Percentiles rank a stretch among this genome's conserved stretches.
Evolutionary conservation across 37 sponge, comb jelly and placozoan species (phyloP).

Genomic region (Halichondria panicea): DNA sequence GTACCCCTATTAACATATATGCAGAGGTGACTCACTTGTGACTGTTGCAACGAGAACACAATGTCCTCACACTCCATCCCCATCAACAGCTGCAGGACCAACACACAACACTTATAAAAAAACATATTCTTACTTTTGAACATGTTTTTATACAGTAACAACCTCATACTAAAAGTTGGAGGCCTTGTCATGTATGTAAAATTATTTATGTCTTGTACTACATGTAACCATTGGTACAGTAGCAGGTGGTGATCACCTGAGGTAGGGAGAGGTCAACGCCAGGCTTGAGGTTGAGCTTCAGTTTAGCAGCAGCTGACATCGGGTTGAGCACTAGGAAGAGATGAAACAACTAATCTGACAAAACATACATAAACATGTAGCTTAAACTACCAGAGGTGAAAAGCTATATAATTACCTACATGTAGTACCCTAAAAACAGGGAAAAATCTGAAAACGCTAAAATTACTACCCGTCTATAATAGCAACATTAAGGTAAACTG

Average conservation of each 20-base stretch:
- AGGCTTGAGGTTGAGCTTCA: conserved; percentile 57
- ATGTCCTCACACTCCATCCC: conserved; percentile 59
- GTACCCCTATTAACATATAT: no score
- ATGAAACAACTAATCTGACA: no score
- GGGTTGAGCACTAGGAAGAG: conserved; percentile 58
- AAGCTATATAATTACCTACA: background rate
- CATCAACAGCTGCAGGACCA: conserved; percentile 32
- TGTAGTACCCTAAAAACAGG: no score
- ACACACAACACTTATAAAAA: background rate
- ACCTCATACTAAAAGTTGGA: background rate
- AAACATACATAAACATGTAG: no score
- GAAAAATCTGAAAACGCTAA: no score
- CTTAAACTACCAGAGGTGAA: no score
- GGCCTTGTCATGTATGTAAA: background rate
- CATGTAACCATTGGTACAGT: background rate
- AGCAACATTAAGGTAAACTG: no score
- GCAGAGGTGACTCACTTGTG: conserved; percentile 52
- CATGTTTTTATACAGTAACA: background rate
- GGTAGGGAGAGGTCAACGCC: conserved; percentile 47
- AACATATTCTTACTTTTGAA: background rate
- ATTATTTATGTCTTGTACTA: background rate
- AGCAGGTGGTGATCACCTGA: conserved; percentile 49
- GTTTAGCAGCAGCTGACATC: conserved; percentile 51
- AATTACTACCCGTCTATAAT: no score
- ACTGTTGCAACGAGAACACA: conserved; percentile 31